phyloP scores from a whole-genome alignment of 2,113 vertebrate genomes.

The Phylloscopus trochiloides region DNA sequence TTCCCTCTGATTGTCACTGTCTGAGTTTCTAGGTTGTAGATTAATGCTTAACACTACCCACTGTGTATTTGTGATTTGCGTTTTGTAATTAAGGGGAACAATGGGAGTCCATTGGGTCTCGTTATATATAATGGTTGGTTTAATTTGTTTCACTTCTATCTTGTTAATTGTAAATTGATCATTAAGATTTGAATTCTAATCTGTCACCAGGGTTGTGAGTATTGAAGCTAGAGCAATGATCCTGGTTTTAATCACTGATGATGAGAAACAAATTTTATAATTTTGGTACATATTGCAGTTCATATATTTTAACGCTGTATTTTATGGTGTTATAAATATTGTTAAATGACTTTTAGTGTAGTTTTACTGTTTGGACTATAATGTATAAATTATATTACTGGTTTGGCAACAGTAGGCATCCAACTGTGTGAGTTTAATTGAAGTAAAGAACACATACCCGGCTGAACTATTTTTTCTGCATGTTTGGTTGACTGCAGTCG shows the following conservation, averaged over 20 bases:
- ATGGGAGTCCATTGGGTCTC: conserved; percentile 80
- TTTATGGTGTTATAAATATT: conserved; percentile 86
- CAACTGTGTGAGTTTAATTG: conserved; percentile 86
- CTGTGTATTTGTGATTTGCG: conserved; percentile 78
- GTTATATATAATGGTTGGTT: conserved; percentile 86
- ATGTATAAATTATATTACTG: conserved; percentile 85
- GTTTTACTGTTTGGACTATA: conserved; percentile 83
- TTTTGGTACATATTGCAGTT: conserved; percentile 85
- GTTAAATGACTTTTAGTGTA: conserved; percentile 86
- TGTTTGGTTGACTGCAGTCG: conserved; percentile 65
- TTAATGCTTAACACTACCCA: conserved; percentile 73
- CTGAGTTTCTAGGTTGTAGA: conserved; percentile 70
- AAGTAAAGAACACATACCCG: conserved; percentile 78
- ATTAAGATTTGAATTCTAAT: conserved; percentile 87
- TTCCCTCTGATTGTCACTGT: conserved; percentile 50
- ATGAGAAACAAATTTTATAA: conserved; percentile 85
- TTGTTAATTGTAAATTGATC: conserved; percentile 89
- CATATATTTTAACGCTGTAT: conserved; percentile 85
- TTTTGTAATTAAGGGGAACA: conserved; percentile 85
- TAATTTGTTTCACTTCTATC: conserved; percentile 88
- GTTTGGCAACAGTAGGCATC: conserved; percentile 79
- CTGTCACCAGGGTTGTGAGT: conserved; percentile 82
- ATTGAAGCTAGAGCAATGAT: conserved; percentile 81
- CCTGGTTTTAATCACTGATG: conserved; percentile 83
- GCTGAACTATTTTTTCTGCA: conserved; percentile 73